Evolutionary conservation across 2,113 vertebrate genomes (phyloP).

Genomic region (Phyllostomus hastatus): DNA sequence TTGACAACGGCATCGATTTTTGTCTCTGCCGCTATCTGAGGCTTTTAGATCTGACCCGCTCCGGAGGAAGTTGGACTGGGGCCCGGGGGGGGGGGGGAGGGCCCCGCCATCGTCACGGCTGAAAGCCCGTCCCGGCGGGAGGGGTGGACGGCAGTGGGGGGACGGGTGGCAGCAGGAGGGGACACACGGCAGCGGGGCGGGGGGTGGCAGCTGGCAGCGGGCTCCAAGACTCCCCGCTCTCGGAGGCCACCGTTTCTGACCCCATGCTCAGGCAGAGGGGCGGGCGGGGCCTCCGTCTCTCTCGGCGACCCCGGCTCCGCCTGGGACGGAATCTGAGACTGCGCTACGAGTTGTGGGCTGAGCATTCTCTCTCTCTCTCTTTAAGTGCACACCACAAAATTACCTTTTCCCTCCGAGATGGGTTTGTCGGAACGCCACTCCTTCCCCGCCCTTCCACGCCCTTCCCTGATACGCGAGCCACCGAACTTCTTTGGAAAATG

Average conservation of each 20-base stretch:
- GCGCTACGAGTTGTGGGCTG: not conserved
- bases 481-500: not conserved
- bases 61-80: not conserved
- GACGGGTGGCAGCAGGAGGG: no score
- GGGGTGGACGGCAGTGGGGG: fast-evolving
- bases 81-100: not conserved
- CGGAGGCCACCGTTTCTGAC: fast-evolving
- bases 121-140: fast-evolving
- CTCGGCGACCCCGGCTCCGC: fast-evolving
- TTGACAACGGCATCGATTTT: not conserved
- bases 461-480: not conserved
- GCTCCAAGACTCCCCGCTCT: fast-evolving
- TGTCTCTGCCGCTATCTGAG: not conserved
- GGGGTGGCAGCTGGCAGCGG: not conserved
- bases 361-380: no score
- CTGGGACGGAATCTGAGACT: no score
- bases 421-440: not conserved
- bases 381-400: not conserved
- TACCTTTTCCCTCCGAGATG: not conserved
- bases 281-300: fast-evolving
- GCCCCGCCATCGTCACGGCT: fast-evolving
- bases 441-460: fast-evolving
- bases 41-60: not conserved
- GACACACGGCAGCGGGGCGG: no score
- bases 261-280: fast-evolving